Base-by-base conservation (phyloP, 2,888 invertebrate species). In the Drosophila aldrichi region DNA sequence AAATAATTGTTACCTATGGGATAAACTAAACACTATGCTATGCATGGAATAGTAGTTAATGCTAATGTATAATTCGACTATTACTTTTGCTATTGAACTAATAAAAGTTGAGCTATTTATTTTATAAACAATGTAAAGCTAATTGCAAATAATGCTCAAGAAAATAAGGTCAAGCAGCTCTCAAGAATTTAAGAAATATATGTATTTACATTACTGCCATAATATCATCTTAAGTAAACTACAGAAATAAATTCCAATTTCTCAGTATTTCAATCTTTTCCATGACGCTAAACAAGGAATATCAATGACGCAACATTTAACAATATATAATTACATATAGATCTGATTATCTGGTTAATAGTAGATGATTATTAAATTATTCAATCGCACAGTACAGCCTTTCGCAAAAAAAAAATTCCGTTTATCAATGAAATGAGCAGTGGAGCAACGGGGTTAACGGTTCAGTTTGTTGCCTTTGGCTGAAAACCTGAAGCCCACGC, bases 381-480 rank as follows among this genome's bases (percentile, higher is more conserved):
- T 71, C 64, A 61, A 58, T 55, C 34, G 41, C 1, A 29, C 9
- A 25, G 25, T 3, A n/a, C 22, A 34, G 36, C 70, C 67, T 86
- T 80, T 86, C 63, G 14, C 54, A 71, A 86, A 43, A 43, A 86
- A 43, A 43, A 77, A 70, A 44, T 81, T 76, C 78, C 76, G 66
- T 76, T 86, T 83, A 69, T 74, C 78, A 78, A 75, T 73, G 59
- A 62, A 60, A 41, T 46, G 65, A 58, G 34, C 16, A 55, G 56
- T 51, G 54, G 71, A 36, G 8, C 38, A 22, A 22, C 20, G 18
- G 48, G 73, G 66, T 77, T 57, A 69, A n/a, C n/a, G 59, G 36
- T 46, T 49, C 65, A 40, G 5, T 36, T 14, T 18, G 14, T n/a
- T 51, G 9, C 51, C 36, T 25, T 48, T 14, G 6, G 54, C 49